These are phyloP conservation scores for Macrosoma leucophasiata DNA, from an alignment of 2,888 invertebrate genomes.

Conservation along the genomic window DNA sequence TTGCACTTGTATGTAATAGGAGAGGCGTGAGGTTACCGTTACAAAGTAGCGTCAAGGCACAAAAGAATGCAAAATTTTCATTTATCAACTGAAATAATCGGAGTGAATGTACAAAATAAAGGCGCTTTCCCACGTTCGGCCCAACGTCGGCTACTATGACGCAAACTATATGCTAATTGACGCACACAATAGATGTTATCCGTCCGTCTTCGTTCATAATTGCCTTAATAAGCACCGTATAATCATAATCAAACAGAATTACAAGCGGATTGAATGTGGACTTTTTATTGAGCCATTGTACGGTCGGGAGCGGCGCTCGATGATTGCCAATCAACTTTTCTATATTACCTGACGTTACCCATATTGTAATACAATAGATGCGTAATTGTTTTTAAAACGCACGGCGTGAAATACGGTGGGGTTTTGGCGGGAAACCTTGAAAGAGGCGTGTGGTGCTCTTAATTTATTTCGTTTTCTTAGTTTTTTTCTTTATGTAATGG, in stretches of 20 bases:
- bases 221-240: slow-evolving; percentile 58
- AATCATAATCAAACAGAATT: slow-evolving; percentile 65
- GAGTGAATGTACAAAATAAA: too few relatives aligned
- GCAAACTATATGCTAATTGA: slow-evolving; percentile 45
- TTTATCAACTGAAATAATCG: too few relatives aligned
- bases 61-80: too few relatives aligned
- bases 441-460: too few relatives aligned
- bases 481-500: too few relatives aligned
- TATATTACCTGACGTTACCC: slow-evolving; percentile 34
- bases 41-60: too few relatives aligned
- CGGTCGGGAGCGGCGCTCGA: slow-evolving; percentile 26
- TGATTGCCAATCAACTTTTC: slow-evolving; percentile 52
- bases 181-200: slow-evolving; percentile 47
- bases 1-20: too few relatives aligned
- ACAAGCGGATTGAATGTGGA: slow-evolving; percentile 49
- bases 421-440: too few relatives aligned
- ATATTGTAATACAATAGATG: slow-evolving; percentile 38
- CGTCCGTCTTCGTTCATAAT: slow-evolving; percentile 53
- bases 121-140: slow-evolving; percentile 36
- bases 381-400: slow-evolving; percentile 45
- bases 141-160: slow-evolving; percentile 32
- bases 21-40: too few relatives aligned
- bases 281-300: slow-evolving; percentile 48
- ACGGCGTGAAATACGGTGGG: slow-evolving; percentile 40
- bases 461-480: too few relatives aligned